Evolutionary conservation across 2,113 vertebrate species (phyloP), one percentile per base, ranked within the genome.

Genomic region (Lophura nycthemera): DNA sequence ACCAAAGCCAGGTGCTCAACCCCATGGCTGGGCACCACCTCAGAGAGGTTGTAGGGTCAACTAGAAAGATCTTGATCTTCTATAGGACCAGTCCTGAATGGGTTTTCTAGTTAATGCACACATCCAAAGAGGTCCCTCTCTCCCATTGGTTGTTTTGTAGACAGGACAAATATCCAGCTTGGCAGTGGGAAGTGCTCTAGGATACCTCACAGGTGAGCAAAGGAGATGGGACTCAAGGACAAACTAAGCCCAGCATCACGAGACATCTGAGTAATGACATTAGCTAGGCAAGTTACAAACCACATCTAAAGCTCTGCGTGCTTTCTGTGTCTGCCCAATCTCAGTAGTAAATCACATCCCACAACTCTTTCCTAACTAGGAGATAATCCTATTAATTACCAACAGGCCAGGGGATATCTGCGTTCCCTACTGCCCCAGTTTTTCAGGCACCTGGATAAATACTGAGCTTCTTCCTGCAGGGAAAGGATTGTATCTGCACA

Each of bases 61-160:
- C 30, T 59, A 32, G 47, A 38, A 80, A 11, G 24, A 66, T 30
- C 8, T 7, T 34, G 14, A 21, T 25, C 11, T 91, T 43, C 10
- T 43, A 56, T 24, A 56, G 24, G 2, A 89, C 2, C 16, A 54
- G 24, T 4, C 42, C 78, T 72, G 21, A 38, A 67, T 14, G n/a
- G 90, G 7, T 13, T n/a, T 66, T 66, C 19, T 65, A 4, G 3
- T 1, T 3, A 1, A 8, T 34, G 13, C 29, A 2, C 4, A 36
- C 24, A 18, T 45, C 20, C 29, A 25, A 2, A 13, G 40, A 69
- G 30, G 11, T 11, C 34, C 52, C 88, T 87, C 2, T 19, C n/a
- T 60, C 20, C 30, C n/a, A 5, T 3, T 15, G 1, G 4, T 7
- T 64, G 45, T 13, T 56, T 16, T 19, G 11, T 1, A 1, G 42